Evolutionary conservation across 2,888 invertebrate genomes (phyloP), one percentile per base, ranked within the genome.

Genomic region (Dryomyza anilis): DNA sequence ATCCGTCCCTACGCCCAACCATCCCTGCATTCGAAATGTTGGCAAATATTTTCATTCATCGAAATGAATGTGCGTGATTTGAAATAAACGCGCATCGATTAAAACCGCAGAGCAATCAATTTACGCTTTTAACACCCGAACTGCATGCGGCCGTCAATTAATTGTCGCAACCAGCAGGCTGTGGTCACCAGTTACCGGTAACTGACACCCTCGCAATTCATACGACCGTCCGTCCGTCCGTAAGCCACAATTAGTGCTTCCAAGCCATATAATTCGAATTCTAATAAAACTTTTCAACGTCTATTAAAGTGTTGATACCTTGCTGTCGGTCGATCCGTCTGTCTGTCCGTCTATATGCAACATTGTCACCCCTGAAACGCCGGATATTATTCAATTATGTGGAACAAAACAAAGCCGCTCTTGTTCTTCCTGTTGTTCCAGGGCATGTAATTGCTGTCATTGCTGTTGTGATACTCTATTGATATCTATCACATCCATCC

Each of bases 61-160:
- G 29, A 23, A 75, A 77, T 76, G 74, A 76, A 76, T 78, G 76
- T 74, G 73, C 78, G 76, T 76, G 76, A 76, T 76, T 74, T 74
- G 74, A 73, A 76, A 78, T 76, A 78, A 76, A 76, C 64, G 63
- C 50, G 57, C 53, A 58, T 63, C 76, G 78, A 77, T 77, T 78
- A 77, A 78, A 78, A 76, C 76, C 76, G 74, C 76, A 77, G 39
- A 70, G 76, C 77, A 77, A 77, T 77, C 78, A 78, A 77, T 77
- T 77, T 75, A 72, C 78, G 76, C 76, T 72, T 75, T 76, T 76
- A 69, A 74, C 74, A 72, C 69, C 73, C 70, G 77, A 60, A 16
- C 53, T 27, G 12, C 43, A 36, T 16, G 36, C 16, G 43, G 45
- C 16, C 8, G 16, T 59, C 25, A 48, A 48, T 50, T 33, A 25